Percentiles rank a stretch among this genome's conserved stretches.
These are phyloP conservation scores for Callinectes sapidus DNA, from an alignment of 2,888 invertebrate genomes.

Conservation along the genomic window DNA sequence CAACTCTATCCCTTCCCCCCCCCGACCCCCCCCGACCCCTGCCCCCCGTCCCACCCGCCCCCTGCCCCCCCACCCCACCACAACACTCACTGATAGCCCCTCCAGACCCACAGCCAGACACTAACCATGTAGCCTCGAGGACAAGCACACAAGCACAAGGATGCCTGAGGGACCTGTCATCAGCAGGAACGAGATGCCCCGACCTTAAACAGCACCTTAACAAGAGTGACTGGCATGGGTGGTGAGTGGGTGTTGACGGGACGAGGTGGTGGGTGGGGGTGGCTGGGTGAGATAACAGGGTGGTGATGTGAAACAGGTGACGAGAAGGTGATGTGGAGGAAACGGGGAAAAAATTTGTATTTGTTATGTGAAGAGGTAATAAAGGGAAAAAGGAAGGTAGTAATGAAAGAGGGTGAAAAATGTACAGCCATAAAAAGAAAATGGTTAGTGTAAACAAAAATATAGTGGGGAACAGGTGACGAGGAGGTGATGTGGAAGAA, in stretches of 20 bases:
- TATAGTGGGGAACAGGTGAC: too few species aligned
- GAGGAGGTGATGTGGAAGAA: too few species aligned
- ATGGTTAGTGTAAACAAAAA: too few species aligned
- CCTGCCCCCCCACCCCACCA: background rate
- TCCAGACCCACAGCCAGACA: background rate
- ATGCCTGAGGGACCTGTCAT: background rate
- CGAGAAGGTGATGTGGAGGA: background rate
- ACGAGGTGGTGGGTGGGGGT: background rate
- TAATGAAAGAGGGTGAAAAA: too few species aligned
- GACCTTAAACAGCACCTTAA: background rate
- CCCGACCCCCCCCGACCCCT: background rate
- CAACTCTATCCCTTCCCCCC: background rate
- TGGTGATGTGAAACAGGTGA: background rate
- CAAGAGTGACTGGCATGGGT: background rate
- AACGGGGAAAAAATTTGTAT: background rate
- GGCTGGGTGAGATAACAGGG: background rate
- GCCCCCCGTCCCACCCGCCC: too few species aligned
- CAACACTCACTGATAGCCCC: background rate
- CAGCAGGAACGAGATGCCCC: background rate
- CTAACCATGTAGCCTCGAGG: background rate
- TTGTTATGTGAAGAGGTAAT: too few species aligned
- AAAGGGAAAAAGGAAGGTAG: too few species aligned
- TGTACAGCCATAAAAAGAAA: too few species aligned
- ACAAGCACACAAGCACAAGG: background rate
- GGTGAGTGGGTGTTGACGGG: background rate